Evolutionary conservation across 2,888 invertebrate genomes (phyloP).

Genomic region (Caenorhabditis sulstoni): DNA sequence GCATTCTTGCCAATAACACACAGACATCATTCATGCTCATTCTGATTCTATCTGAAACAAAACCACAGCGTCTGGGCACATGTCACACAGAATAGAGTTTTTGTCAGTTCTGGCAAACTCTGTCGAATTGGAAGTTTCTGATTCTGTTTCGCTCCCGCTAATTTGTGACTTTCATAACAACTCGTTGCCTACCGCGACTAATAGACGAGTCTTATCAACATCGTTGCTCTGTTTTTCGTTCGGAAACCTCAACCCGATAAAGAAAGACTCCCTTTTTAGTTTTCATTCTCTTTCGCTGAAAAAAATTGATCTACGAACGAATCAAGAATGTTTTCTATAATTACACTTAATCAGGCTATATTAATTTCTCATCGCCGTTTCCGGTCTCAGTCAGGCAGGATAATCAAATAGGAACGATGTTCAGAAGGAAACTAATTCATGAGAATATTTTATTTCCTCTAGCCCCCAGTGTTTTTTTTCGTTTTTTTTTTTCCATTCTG

Average conservation of each 20-base stretch:
- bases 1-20: slow-evolving; percentile 11
- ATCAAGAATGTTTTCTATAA: neutral
- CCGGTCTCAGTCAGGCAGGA: neutral
- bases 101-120: neutral
- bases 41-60: neutral
- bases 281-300: neutral
- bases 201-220: slow-evolving; percentile 6
- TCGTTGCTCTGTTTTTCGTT: neutral
- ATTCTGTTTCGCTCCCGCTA: neutral
- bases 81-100: too few species aligned
- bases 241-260: too few species aligned
- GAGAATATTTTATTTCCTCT: too few species aligned
- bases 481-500: slow-evolving; percentile 11
- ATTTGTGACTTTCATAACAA: slow-evolving; percentile 7
- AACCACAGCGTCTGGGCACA: neutral
- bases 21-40: too few species aligned
- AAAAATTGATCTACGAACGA: slow-evolving; percentile 3
- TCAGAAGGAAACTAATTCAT: slow-evolving; percentile 29
- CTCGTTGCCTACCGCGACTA: neutral
- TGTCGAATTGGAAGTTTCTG: neutral
- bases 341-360: slow-evolving; percentile 17
- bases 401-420: slow-evolving; percentile 24
- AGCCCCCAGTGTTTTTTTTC: slow-evolving; percentile 7
- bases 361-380: neutral
- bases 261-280: neutral